phyloP scores from a whole-genome alignment of 2,888 invertebrate genomes.

The Colletes collaris region DNA sequence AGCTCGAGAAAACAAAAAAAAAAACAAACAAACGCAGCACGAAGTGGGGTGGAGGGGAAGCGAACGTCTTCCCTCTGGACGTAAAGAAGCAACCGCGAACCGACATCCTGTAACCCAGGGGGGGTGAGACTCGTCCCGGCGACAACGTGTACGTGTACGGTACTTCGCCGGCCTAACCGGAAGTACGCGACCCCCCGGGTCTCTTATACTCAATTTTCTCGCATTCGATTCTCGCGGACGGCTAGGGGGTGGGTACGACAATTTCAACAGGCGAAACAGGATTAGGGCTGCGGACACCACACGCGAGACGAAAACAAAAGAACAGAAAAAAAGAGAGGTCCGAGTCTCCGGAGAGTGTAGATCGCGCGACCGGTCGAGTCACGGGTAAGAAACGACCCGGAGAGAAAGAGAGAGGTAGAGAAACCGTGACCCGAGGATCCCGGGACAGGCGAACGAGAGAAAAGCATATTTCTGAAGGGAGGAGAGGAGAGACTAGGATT shows the following conservation, averaged over 20 bases:
- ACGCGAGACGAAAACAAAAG: background rate
- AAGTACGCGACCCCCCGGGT: background rate
- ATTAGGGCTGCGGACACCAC: conserved; percentile 41
- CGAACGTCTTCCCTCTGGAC: background rate
- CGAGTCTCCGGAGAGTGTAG: background rate
- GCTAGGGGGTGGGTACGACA: conserved; percentile 18
- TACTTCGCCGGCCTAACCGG: background rate
- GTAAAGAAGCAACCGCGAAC: conserved; percentile 13
- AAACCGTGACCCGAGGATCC: conserved; percentile 8
- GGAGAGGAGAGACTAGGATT: conserved; percentile 52
- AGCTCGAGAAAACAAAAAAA: background rate
- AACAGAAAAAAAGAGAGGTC: background rate
- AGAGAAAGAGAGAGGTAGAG: conserved; percentile 55
- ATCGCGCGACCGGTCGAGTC: background rate
- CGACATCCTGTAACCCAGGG: conserved; percentile 4
- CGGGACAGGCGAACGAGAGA: conserved; percentile 17
- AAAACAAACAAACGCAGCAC: background rate
- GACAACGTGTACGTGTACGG: background rate
- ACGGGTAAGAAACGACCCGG: conserved; percentile 30
- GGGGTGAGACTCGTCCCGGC: background rate
- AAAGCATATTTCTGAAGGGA: conserved; percentile 26
- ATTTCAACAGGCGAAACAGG: conserved; percentile 16
- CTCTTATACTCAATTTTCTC: conserved; percentile 12
- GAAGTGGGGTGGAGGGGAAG: background rate
- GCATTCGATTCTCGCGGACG: conserved; percentile 21